These are phyloP conservation scores for Lordiphosa collinella DNA, from an alignment of 1,140 invertebrate species.

Conservation along the genomic window DNA sequence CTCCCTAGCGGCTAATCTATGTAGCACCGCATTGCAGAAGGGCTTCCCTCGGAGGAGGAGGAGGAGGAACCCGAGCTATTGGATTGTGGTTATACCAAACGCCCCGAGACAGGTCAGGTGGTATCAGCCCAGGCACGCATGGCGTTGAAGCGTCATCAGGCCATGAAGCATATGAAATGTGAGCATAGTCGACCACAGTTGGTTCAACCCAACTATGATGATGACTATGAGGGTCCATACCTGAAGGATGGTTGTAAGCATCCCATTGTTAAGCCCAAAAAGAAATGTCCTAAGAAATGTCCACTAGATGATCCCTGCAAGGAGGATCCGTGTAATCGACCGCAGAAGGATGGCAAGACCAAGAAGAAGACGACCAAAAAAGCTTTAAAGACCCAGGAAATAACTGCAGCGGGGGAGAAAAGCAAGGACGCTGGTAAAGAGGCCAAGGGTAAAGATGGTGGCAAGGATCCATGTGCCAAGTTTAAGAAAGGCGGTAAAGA, in stretches of 20 bases:
- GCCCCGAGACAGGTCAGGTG: neutral
- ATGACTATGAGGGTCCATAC: conserved; percentile 2
- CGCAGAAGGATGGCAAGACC: conserved; percentile 8
- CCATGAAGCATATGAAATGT: conserved; percentile 15
- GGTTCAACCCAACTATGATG: neutral
- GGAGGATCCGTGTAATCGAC: conserved; percentile 40
- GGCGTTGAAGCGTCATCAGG: conserved; percentile 17
- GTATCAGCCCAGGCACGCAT: conserved; percentile 1
- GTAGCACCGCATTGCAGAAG: conserved; percentile 56
- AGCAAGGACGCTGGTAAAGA: conserved; percentile 49
- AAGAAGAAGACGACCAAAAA: neutral
- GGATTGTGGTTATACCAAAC: no score
- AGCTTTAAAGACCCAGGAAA: conserved; percentile 7
- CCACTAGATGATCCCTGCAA: conserved; percentile 57
- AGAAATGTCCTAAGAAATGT: conserved; percentile 55
- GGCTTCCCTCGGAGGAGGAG: conserved; percentile 24
- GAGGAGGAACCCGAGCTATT: neutral
- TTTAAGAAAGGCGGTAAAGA: neutral
- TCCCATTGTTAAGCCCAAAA: conserved; percentile 47
- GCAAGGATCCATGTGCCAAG: conserved; percentile 12
- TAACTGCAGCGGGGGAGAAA: conserved; percentile 19
- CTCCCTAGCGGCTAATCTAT: conserved; percentile 61
- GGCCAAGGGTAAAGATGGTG: conserved; percentile 7
- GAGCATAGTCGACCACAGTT: neutral
- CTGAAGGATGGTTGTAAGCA: conserved; percentile 51